These are phyloP conservation scores for Charadrius vociferus DNA, from an alignment of 2,113 vertebrate species.

Conservation along the genomic window DNA sequence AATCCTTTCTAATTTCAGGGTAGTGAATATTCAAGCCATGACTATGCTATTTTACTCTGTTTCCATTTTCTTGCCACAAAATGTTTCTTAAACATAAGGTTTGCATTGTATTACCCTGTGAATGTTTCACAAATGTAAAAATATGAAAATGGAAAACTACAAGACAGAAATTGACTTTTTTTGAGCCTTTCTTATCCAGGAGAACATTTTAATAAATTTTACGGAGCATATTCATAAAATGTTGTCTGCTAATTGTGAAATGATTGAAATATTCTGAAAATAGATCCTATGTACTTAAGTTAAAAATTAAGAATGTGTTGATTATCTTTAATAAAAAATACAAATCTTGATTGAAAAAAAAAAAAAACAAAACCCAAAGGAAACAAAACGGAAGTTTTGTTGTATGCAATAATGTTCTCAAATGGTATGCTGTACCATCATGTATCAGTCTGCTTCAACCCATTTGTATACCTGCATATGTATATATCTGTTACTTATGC, in stretches of 20 bases:
- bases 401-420: not conserved
- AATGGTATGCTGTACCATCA: not conserved
- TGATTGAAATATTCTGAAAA: not conserved
- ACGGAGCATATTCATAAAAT: not conserved
- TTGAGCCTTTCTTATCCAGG: not conserved
- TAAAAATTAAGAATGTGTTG: not conserved
- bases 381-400: not conserved
- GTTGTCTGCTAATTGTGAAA: not conserved
- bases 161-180: not conserved
- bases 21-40: not conserved
- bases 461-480: not conserved
- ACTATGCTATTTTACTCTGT: not conserved
- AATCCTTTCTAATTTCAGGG: not conserved
- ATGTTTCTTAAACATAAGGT: not conserved
- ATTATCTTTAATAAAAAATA: not conserved
- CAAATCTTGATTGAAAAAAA: not conserved
- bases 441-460: not conserved
- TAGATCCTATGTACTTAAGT: not conserved
- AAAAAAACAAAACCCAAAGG: no score
- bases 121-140: not conserved
- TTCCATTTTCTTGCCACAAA: not conserved
- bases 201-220: not conserved
- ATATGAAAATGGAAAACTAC: not conserved
- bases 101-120: not conserved
- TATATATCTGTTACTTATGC: not conserved